phyloP scores from a whole-genome alignment of 2,888 invertebrate genomes.

The Monoplex corrugatus region DNA sequence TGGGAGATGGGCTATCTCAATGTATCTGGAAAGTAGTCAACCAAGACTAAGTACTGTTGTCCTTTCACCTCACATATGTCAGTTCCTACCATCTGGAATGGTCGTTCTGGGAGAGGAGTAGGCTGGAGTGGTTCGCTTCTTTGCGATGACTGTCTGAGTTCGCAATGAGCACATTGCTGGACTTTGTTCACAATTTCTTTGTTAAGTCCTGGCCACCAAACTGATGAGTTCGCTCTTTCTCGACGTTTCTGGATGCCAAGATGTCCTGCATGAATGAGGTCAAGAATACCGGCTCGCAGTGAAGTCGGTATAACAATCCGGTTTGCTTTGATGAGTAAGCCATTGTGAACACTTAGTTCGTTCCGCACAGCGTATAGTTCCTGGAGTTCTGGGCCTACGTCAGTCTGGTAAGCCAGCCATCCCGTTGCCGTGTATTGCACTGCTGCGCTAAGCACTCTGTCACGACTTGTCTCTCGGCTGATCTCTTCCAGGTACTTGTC shows the following conservation, averaged over 20 bases:
- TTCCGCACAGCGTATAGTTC: neutral
- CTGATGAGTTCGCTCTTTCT: neutral
- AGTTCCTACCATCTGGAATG: conserved; percentile 3
- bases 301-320: conserved; percentile 38
- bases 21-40: conserved; percentile 2
- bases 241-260: conserved; percentile 36
- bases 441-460: neutral
- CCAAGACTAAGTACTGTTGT: neutral
- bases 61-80: neutral
- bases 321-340: conserved; percentile 9
- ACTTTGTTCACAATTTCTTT: neutral
- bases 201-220: conserved; percentile 12
- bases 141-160: neutral
- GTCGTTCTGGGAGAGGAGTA: conserved; percentile 6
- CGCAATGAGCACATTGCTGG: neutral
- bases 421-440: neutral
- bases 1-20: neutral
- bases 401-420: conserved; percentile 25
- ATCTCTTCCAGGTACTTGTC: neutral
- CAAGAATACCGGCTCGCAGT: conserved; percentile 26
- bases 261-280: conserved; percentile 36
- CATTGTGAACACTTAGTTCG: conserved; percentile 1
- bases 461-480: neutral
- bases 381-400: neutral
- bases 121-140: conserved; percentile 27